A percentile compares a stretch with the other conserved stretches of the same genome.
Evolutionary conservation across 2,888 invertebrate species (phyloP).

Genomic region (Stratiomys singularior): DNA sequence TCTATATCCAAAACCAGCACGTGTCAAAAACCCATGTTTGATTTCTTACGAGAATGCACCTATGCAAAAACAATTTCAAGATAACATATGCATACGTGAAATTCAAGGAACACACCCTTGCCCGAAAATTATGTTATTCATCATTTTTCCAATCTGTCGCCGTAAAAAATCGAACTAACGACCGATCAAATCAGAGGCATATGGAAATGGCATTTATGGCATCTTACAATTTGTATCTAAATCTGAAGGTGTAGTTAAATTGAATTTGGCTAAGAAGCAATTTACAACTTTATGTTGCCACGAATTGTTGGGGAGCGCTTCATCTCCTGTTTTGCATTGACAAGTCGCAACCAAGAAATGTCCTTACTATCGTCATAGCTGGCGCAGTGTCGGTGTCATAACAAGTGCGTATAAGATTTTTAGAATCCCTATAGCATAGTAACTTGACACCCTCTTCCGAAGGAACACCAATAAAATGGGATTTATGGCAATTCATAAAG

Average conservation of each 20-base stretch:
- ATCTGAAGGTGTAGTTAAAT: constrained; percentile 34
- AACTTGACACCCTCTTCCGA: constrained; percentile 21
- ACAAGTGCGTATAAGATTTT: constrained; percentile 7
- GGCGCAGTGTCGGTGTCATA: neutral
- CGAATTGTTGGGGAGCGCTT: neutral
- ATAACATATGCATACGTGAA: too few species aligned
- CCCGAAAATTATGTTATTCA: too few species aligned
- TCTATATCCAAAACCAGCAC: too few species aligned
- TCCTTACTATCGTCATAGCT: neutral
- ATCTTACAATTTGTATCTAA: constrained; percentile 15
- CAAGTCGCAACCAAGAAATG: neutral
- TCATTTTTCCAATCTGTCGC: constrained; percentile 27
- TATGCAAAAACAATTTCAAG: too few species aligned
- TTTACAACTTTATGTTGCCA: constrained; percentile 36
- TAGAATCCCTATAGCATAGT: neutral
- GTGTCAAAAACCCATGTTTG: too few species aligned
- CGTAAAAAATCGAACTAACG: constrained; percentile 35
- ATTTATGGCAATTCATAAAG: constrained; percentile 52
- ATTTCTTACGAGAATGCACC: too few species aligned
- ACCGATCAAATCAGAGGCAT: constrained; percentile 27
- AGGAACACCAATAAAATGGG: constrained; percentile 35
- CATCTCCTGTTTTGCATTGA: neutral
- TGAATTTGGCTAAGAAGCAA: constrained; percentile 34
- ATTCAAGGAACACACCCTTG: too few species aligned
- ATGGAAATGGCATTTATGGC: constrained; percentile 25